These are phyloP conservation scores for Taenaris catops DNA, from an alignment of 2,888 invertebrate genomes.

Conservation along the genomic window DNA sequence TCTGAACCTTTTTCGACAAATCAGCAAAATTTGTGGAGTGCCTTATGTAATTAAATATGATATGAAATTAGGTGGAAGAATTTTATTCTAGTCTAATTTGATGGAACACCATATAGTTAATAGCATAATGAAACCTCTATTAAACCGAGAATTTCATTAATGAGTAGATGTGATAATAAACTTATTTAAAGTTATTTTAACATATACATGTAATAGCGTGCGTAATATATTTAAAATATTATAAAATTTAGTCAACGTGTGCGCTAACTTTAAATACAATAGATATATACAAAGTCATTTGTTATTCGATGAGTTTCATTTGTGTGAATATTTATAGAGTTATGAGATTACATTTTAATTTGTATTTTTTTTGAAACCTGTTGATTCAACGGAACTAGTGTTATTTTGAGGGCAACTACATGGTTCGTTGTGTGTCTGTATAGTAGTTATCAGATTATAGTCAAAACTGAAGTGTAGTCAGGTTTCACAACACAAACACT, in stretches of 20 bases:
- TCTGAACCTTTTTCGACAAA: conserved; percentile 65
- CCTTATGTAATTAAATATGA: conserved; percentile 79
- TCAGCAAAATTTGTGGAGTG: conserved; percentile 78
- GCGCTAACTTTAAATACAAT: conserved; percentile 39
- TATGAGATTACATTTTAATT: conserved; percentile 20
- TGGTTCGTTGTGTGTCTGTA: conserved; percentile 20
- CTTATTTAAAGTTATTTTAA: conserved; percentile 54
- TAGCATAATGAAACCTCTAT: conserved; percentile 65
- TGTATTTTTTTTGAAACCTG: conserved; percentile 18
- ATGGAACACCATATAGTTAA: conserved; percentile 75
- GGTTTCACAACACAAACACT: conserved; percentile 20
- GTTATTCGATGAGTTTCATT: conserved; percentile 31
- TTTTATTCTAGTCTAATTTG: conserved; percentile 78
- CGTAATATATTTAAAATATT: conserved; percentile 28
- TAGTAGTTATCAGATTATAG: conserved; percentile 25
- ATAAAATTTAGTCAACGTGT: conserved; percentile 40
- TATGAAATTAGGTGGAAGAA: conserved; percentile 76
- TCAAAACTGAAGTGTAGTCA: conserved; percentile 29
- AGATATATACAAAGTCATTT: conserved; percentile 31
- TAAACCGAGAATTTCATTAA: conserved; percentile 60
- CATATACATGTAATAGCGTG: conserved; percentile 28
- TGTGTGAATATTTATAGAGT: conserved; percentile 28
- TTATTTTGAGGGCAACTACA: conserved; percentile 18
- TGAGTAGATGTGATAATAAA: conserved; percentile 58
- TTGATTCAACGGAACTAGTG: conserved; percentile 15